Base-by-base conservation (phyloP, 2,888 invertebrate species). In the Caradrina clavipalpis region DNA sequence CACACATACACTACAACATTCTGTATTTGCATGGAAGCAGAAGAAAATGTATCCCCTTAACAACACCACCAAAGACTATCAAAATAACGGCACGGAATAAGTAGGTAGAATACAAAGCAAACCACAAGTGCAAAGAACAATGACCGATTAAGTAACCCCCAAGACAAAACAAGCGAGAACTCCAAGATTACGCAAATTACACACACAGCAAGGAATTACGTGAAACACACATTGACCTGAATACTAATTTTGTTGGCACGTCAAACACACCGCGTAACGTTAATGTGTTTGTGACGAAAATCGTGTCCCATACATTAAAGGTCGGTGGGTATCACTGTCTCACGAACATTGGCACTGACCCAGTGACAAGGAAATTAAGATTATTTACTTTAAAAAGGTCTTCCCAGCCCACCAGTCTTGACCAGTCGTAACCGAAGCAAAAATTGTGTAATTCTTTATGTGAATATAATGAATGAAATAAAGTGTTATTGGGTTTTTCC, bases 231-330 rank as follows among this genome's bases (percentile, higher is more conserved):
- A 66, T 42, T 58, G 66, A 65, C 78, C 56, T 62, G 84, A 81
- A 81, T 80, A 69, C 69, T 60, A 83, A 78, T 69, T 54, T 66
- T 65, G 58, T 74, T 65, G 56, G 47, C 54, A 63, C 65, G 76
- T 60, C 71, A 68, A 56, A 63, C 56, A 47, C 61, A 53, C 50
- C 10, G 83, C 67, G 77, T 76, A 83, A 76, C 60, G 54, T 68
- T 56, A 83, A 68, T 80, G 49, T 80, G 67, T 82, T 75, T 62
- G 31, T 57, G 68, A 65, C 70, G 56, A 57, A 62, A 55, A 35
- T 54, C 39, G 51, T 55, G 26, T 51, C 19, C 21, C 42, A 11
- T 31, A 35, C 53, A 47, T 35, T 21, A 57, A 64, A 74, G 66
- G 69, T 62, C 39, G 35, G 26, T 54, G 19, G 35, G 56, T 53